Evolutionary conservation across 2,113 vertebrate genomes (phyloP), one percentile per base, ranked within the genome.

Genomic region (Nycticebus coucang): DNA sequence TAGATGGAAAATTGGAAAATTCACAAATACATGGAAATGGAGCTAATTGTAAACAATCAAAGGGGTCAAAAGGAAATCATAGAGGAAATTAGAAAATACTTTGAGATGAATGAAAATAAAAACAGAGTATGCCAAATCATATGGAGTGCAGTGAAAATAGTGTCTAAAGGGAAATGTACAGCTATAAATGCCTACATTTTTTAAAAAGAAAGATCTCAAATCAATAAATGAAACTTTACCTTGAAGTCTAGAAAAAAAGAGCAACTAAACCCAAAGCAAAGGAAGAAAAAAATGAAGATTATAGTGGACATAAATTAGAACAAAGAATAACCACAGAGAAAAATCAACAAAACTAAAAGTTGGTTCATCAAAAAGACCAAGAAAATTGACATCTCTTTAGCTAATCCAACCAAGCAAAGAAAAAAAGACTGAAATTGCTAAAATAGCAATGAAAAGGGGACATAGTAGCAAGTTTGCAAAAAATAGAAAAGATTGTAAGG

Each of bases 31-130:
- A 5, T 55, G 66, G 37, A 93, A 93, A 81, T 86, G 90, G 89
- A 90, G 60, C 35, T 30, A 93, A 24, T 71, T 37, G n/a, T 90
- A 96, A 83, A 83, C 80, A 89, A 80, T 55, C 37, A 69, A 53
- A n/a, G n/a, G 45, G 45, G 24, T 82, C 86, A 90, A n/a, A 89
- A 85, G 28, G 26, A 88, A 62, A 92, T 74, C 17, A 85, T 24
- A 92, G 74, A 68, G 28, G 33, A 89, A 94, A 89, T 79, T 59
- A 89, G 57, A 89, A 96, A 74, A 92, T 89, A 74, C 22, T 74
- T 93, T 89, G 21, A 89, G 57, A 24, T 94, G 37, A 94, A 83
- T 86, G 53, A 87, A 91, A 77, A 82, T 62, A 7, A 92, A 84
- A 89, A 66, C 15, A 84, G 18, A 66, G 35, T 12, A 74, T 74